phyloP scores from a whole-genome alignment of 2,888 invertebrate species.

The Phaedon cochleariae region DNA sequence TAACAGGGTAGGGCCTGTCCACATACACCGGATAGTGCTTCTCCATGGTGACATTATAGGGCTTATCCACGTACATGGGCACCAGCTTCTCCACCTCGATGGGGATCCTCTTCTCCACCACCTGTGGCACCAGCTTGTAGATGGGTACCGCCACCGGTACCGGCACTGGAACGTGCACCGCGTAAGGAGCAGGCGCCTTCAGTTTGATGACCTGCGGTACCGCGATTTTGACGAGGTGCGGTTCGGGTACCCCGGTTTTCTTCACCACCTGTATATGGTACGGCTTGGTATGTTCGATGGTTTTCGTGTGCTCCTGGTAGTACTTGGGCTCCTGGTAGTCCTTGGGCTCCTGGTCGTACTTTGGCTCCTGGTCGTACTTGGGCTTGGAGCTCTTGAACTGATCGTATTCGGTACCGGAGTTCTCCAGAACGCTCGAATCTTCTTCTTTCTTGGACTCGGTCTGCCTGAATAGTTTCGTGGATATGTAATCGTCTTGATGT shows the following conservation, averaged over 20 bases:
- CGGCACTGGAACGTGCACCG: conserved; percentile 75
- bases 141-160: conserved; percentile 78
- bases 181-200: conserved; percentile 78
- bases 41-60: conserved; percentile 78
- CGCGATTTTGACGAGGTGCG: conserved; percentile 75
- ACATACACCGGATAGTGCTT: conserved; percentile 73
- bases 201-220: conserved; percentile 76
- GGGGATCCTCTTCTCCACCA: conserved; percentile 77
- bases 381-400: no score
- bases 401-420: no score
- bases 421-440: conserved; percentile 63
- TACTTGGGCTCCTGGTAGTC: no score
- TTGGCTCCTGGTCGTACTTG: no score
- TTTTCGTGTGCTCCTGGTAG: conserved; percentile 65
- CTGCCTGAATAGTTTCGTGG: background rate
- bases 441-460: background rate
- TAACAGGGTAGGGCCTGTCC: conserved; percentile 78
- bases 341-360: no score
- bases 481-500: background rate
- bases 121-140: conserved; percentile 76
- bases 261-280: conserved; percentile 75
- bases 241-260: conserved; percentile 76
- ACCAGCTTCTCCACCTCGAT: conserved; percentile 78
- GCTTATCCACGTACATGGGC: conserved; percentile 71
- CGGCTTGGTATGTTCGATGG: conserved; percentile 74